Evolutionary conservation across 23 tunicate species (phyloP), one percentile per base, ranked within the genome.

Genomic region (Halocynthia roretzi): DNA sequence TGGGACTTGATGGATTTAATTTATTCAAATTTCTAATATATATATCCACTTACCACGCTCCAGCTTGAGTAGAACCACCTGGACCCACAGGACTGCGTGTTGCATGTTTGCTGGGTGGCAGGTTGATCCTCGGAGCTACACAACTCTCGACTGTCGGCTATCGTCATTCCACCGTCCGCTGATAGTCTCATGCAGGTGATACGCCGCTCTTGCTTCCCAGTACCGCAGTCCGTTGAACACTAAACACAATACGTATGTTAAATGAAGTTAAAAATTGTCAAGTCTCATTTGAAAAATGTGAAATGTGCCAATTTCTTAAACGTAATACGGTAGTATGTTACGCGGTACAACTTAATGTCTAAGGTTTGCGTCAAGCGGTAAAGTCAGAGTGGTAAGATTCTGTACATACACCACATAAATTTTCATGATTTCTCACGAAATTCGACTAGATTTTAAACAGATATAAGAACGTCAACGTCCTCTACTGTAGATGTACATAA

Each of bases 171-270:
- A n/a, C 96, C 96, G 52, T 89, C 86, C 6, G 88, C 68, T 12
- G 72, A 40, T 0, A 89, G 40, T 0, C 72, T 75, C 21, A 89
- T 7, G 76, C 96, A 89, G 12, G 81, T 52, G 48, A 84, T 88
- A 22, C 53, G 56, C 23, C 96, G 78, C 53, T 83, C 76, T 76
- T 89, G 96, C 31, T 68, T 22, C 0, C 96, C 96, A 54, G 53
- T 68, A 14, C 96, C 96, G 53, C 96, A 89, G 44, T 89, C 80
- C 64, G 83, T 80, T 8, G 96, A 89, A 71, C 96, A 89, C 96
- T 89, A 70, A 18, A 75, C 77, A 77, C 22, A 15, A 77, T 49
- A 7, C 53, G 50, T 23, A 56, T 15, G 2, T 44, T 14, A 31
- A 31, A 31, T 31, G 44, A 31, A 31, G 44, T 31, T 31, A 4